phyloP scores from a whole-genome alignment of 1,140 invertebrate genomes.

The Delia radicum region DNA sequence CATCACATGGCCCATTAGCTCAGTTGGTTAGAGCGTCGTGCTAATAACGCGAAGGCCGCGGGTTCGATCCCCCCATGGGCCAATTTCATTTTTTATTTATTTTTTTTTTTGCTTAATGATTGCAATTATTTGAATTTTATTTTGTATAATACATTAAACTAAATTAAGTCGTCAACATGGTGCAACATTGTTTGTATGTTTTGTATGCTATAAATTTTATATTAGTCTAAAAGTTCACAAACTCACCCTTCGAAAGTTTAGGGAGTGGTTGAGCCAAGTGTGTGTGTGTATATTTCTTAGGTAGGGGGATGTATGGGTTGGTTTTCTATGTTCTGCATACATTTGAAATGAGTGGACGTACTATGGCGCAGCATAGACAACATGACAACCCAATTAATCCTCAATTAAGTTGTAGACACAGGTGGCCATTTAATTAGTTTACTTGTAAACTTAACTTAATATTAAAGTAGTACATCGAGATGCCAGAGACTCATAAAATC shows the following conservation, averaged over 20 bases:
- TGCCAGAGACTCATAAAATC: not conserved
- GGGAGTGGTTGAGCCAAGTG: no score
- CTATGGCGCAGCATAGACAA: slow-evolving; percentile 6
- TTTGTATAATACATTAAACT: no score
- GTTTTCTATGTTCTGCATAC: no score
- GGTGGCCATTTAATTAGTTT: slow-evolving; percentile 28
- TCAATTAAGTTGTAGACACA: slow-evolving; percentile 30
- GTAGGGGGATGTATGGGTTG: no score
- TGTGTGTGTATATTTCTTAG: no score
- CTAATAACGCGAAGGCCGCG: slow-evolving; percentile 64
- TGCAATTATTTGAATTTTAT: no score
- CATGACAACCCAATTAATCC: slow-evolving; percentile 28
- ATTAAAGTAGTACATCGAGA: not conserved
- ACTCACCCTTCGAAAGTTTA: no score
- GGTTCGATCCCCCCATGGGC: slow-evolving; percentile 67
- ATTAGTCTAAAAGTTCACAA: no score
- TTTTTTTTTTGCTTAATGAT: not conserved
- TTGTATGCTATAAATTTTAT: no score
- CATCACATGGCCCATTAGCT: slow-evolving; percentile 58
- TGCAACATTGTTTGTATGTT: no score
- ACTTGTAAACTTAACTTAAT: not conserved
- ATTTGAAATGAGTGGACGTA: no score
- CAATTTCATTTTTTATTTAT: slow-evolving; percentile 38
- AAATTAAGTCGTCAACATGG: no score
- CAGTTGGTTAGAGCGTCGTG: slow-evolving; percentile 60